Base-by-base conservation (phyloP, 2,113 vertebrate species). In the Mugil cephalus region DNA sequence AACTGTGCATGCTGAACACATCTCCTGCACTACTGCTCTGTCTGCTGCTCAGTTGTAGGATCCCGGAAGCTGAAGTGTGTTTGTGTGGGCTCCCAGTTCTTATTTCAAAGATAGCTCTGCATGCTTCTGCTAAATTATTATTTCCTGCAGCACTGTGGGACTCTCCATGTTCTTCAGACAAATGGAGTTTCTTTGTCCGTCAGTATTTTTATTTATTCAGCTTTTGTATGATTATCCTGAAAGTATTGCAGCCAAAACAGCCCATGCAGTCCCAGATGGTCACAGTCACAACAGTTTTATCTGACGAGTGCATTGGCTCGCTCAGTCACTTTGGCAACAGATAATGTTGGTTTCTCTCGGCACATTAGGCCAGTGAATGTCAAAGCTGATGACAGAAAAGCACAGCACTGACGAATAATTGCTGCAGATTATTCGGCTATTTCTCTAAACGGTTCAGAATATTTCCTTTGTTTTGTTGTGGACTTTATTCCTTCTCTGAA, bases 221-320 rank as follows among this genome's bases (percentile, higher is more conserved):
- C 4, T 2, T 64, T 54, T 60, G 15, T 17, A 38, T 38, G 12
- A 13, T 47, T 19, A 14, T 5, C 10, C 2, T 52, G 45, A 60
- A 40, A 53, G 13, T 39, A 15, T 21, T 53, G 17, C 54, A 60
- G 45, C 38, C 68, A 51, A 14, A 77, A 15, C 50, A 39, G 17
- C 68, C 19, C 13, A 12, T 47, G 19, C 52, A 58, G 63, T 34
- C 64, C 46, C 69, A 83, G 70, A 79, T 66, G 75, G 69, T 55
- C 12, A 35, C 60, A 45, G 53, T 61, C 69, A 74, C 43, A 55
- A 67, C 72, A 60, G 47, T 75, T 81, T 64, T 24, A 58, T 53
- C 13, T 56, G 69, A 68, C 14, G 42, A 61, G 69, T 15, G 35
- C 34, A 14, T 35, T 64, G 46, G 40, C 54, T 63, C 47, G 15